A percentile compares a stretch with the other conserved stretches of the same genome.
phyloP scores from a whole-genome alignment of 2,113 vertebrate species.

The Sorex araneus region DNA sequence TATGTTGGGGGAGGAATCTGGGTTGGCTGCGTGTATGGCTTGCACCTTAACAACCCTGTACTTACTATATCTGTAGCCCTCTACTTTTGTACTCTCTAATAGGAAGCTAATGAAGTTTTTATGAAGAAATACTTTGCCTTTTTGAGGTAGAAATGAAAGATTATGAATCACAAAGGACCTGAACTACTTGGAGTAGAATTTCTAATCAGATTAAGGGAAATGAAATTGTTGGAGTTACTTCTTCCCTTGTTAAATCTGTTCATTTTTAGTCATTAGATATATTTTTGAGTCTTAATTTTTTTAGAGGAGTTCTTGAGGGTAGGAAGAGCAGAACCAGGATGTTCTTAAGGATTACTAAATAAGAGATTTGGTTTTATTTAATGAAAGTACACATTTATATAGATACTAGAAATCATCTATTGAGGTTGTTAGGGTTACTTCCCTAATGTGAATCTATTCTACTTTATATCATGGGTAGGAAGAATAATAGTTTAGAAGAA shows the following conservation, averaged over 20 bases:
- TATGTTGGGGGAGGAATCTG: no score
- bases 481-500: slow-evolving; percentile 57
- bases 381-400: slow-evolving; percentile 29
- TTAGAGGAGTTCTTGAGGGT: slow-evolving; percentile 57
- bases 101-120: slow-evolving; percentile 36
- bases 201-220: not conserved
- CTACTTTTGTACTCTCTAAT: slow-evolving; percentile 26
- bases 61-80: not conserved
- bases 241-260: slow-evolving; percentile 45
- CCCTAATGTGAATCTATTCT: not conserved
- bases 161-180: not conserved
- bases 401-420: slow-evolving; percentile 52
- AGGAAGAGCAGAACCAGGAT: slow-evolving; percentile 29
- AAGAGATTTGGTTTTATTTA: slow-evolving; percentile 51
- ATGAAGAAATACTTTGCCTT: slow-evolving; percentile 43
- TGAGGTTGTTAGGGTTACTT: not conserved
- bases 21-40: no score
- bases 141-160: slow-evolving; percentile 53
- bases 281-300: slow-evolving; percentile 57
- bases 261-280: slow-evolving; percentile 54
- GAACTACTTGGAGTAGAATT: slow-evolving; percentile 38
- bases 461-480: slow-evolving; percentile 17
- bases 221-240: slow-evolving; percentile 44
- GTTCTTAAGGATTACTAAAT: slow-evolving; percentile 38
- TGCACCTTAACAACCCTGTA: no score